Evolutionary conservation across 2,797 vertebrate species (phyloP), one percentile per base, ranked within the genome.

Genomic region (Bufotes viridis): DNA sequence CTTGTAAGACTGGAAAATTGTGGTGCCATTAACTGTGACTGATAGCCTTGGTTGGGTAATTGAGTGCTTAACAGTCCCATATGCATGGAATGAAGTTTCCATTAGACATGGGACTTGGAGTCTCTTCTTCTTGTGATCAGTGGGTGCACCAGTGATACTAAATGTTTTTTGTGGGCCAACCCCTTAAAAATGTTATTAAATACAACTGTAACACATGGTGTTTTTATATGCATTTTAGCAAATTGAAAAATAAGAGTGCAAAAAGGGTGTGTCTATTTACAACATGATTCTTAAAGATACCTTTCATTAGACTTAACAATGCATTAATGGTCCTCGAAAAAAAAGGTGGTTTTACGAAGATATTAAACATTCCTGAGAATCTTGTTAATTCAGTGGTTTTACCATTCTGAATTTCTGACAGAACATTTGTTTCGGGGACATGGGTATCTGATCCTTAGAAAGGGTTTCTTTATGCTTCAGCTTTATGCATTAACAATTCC

Each of bases 401-500:
- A 42, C 17, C 24, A 79, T 90, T 88, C 72, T 86, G 78, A 89
- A 89, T 82, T 67, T 81, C 69, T 81, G 42, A 15, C 65, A 74
- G 58, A 22, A 12, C 65, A 82, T 70, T 83, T 81, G 42, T 58
- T 87, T 78, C 51, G 18, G 49, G 12, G 58, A 57, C 76, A 24
- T 63, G 51, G 51, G 17, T 84, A n/a, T 15, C 18, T 78, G 24
- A 91, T 83, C 70, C 15, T 57, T 75, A 12, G 0, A 15, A 34
- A 17, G 57, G 82, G 91, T 88, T 42, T 42, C 6, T 42, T 75
- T 81, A 55, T 51, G 85, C 63, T 88, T 90, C 76, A 84, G n/a
- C 63, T 91, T 93, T 84, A 51, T 26, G 7, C 7, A 81, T 82
- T 81, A 75, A 49, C 7, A 24, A 42, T 42, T 22, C 85, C 87